Base-by-base conservation (phyloP, 2,797 vertebrate genomes). In the Pampus argenteus region DNA sequence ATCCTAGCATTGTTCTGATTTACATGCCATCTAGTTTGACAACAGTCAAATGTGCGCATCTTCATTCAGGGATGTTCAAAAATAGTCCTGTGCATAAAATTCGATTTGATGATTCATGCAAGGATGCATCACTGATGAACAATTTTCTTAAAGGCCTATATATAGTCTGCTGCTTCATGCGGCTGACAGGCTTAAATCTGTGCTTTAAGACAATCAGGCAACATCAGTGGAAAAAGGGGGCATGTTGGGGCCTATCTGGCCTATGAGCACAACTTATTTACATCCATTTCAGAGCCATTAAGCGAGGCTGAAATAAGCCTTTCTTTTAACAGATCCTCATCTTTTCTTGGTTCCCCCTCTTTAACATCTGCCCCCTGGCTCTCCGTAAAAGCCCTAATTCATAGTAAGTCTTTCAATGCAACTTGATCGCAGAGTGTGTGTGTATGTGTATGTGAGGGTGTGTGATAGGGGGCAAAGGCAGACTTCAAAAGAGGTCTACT, bases 191-290 rank as follows among this genome's bases (percentile, higher is more conserved):
- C 1, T 59, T 58, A 48, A 83, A 60, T 60, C n/a, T 17, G 44
- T 2, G 29, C 51, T 62, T 34, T 10, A 42, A 49, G 58, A 64
- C 58, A 71, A 77, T 71, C 63, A 65, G 25, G 18, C 50, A 64
- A 14, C 56, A 90, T 88, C 77, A 87, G 62, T 82, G 82, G 40
- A 81, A 81, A 86, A 88, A 23, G 4, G 3, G 31, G 51, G 50
- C 85, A 86, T 84, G 88, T 81, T 73, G 85, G 82, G 67, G 71
- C 85, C 84, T 90, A 94, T 93, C 88, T 94, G 93, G 82, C 74
- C 79, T 68, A 63, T 62, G 17, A 67, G 61, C 60, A 73, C 63
- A 74, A 78, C 66, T 73, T 81, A 89, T 91, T 89, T 85, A 83
- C 90, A 85, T 83, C 63, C 22, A 79, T 74, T 89, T 81, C 61